Evolutionary conservation across 2,113 vertebrate genomes (phyloP).

Genomic region (Miniopterus natalensis): DNA sequence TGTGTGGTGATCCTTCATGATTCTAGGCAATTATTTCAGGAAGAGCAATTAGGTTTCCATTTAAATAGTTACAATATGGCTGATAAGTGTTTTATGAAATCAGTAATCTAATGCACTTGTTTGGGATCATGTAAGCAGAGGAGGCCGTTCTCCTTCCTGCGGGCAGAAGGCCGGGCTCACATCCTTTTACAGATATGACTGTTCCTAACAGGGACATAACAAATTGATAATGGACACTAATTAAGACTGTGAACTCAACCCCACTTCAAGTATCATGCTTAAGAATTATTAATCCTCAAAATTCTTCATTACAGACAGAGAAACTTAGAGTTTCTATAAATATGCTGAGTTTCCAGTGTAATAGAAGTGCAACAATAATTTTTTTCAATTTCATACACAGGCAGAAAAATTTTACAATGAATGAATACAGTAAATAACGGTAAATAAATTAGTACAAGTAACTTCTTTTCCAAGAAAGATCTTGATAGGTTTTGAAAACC

Average conservation of each 20-base stretch:
- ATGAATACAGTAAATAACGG: not conserved
- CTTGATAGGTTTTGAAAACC: not conserved
- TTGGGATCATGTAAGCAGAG: constrained; percentile 23
- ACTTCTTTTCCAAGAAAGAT: not conserved
- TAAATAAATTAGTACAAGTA: not conserved
- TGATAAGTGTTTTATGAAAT: not conserved
- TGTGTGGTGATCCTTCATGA: not conserved
- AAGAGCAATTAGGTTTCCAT: not conserved
- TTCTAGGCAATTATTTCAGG: constrained; percentile 12
- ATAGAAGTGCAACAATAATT: not conserved
- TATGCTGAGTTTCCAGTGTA: not conserved
- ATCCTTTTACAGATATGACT: constrained; percentile 14
- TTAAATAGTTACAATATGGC: not conserved
- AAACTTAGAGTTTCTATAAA: not conserved
- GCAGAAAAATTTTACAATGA: not conserved
- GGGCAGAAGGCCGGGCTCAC: not conserved
- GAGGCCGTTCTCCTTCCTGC: not conserved
- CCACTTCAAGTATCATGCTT: not conserved
- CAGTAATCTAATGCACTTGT: not conserved
- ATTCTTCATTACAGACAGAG: not conserved
- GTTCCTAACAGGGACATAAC: not conserved
- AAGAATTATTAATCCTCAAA: constrained; percentile 24
- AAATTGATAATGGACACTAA: constrained; percentile 41
- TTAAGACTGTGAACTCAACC: not conserved
- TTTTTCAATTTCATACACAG: not conserved